Evolutionary conservation across 2,113 vertebrate genomes (phyloP).

Genomic region (Clarias batrachus): DNA sequence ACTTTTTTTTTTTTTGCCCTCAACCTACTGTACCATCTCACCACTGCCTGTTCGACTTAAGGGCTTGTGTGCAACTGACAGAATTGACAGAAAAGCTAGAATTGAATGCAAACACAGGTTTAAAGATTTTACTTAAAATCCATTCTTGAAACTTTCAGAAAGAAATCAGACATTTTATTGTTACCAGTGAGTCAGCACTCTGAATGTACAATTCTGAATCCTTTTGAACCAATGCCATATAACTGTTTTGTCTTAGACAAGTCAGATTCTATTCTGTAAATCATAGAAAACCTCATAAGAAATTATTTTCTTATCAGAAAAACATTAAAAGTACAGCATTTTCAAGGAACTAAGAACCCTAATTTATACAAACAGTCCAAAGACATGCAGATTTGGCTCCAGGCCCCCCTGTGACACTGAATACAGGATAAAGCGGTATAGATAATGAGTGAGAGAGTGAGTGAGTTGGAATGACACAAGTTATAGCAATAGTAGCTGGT

Average conservation of each 20-base stretch:
- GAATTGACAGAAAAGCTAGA: not conserved
- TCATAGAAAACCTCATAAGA: not conserved
- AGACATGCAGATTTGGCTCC: too few relatives aligned
- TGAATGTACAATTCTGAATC: not conserved
- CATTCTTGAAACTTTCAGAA: not conserved
- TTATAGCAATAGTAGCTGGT: not conserved
- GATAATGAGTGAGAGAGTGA: too few relatives aligned
- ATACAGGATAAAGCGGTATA: too few relatives aligned
- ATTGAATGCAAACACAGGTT: not conserved
- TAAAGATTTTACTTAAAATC: not conserved
- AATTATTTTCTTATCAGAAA: not conserved
- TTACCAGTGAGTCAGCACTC: not conserved
- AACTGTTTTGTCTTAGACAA: not conserved
- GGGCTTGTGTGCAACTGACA: not conserved
- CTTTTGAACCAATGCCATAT: not conserved
- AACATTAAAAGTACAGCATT: not conserved
- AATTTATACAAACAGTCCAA: not conserved
- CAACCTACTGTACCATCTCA: not conserved
- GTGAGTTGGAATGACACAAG: not conserved
- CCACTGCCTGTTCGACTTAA: not conserved
- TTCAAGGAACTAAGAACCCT: not conserved
- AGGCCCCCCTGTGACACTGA: too few relatives aligned
- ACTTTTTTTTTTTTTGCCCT: not conserved
- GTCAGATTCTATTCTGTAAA: not conserved
- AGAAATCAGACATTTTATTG: not conserved